A percentile compares a stretch with the other conserved stretches of the same genome.
These are phyloP conservation scores for Pardosa pseudoannulata DNA, from an alignment of 2,888 invertebrate species.

Conservation along the genomic window DNA sequence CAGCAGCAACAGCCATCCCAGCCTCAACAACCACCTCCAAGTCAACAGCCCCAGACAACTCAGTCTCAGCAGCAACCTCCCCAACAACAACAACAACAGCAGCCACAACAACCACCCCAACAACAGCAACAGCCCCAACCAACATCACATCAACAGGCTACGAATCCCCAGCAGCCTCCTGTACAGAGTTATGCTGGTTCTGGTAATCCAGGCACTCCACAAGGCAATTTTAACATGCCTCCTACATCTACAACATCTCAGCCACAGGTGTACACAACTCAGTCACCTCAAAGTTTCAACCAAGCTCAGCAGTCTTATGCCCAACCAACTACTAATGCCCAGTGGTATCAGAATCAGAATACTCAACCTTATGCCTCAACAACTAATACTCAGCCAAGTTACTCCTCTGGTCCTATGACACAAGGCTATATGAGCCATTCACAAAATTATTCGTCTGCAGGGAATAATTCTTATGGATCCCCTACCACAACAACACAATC, in stretches of 20 bases:
- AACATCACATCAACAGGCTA: conserved; percentile 15
- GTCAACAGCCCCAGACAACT: background rate
- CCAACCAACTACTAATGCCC: conserved; percentile 43
- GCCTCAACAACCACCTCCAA: background rate
- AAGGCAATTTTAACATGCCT: conserved; percentile 27
- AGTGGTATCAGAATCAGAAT: conserved; percentile 61
- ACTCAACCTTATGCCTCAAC: conserved; percentile 50
- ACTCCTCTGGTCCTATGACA: conserved; percentile 38
- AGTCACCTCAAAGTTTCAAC: conserved; percentile 60
- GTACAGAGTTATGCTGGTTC: background rate
- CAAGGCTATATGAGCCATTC: conserved; percentile 52
- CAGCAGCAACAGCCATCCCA: conserved; percentile 73
- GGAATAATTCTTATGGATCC: conserved; percentile 53
- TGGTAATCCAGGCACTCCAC: conserved; percentile 6
- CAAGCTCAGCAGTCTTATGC: conserved; percentile 56
- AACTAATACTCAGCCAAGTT: conserved; percentile 53
- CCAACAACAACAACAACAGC: background rate
- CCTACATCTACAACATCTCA: conserved; percentile 41
- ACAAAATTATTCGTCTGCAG: conserved; percentile 41
- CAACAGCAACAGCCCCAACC: conserved; percentile 39
- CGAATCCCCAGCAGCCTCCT: conserved; percentile 33
- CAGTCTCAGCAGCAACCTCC: conserved; percentile 19
- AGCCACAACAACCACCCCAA: conserved; percentile 10
- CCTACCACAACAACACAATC: conserved; percentile 50
- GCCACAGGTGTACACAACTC: conserved; percentile 53